Conservation (phyloP, 1,140 invertebrate genomes). For the Homarus americanus region DNA sequence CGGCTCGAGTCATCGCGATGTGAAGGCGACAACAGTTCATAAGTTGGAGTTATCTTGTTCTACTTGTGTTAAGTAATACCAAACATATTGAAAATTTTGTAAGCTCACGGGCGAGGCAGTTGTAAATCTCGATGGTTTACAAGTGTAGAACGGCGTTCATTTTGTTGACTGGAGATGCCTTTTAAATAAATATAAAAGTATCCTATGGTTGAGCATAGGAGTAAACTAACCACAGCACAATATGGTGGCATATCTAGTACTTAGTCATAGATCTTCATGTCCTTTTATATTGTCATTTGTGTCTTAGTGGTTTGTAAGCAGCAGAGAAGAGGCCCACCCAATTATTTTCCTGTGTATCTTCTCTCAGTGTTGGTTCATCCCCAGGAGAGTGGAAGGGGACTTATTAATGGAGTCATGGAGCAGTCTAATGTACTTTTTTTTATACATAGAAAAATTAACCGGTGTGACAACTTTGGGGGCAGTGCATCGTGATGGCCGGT, state of each 20-base stretch:
- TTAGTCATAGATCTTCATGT: slow-evolving; percentile 54
- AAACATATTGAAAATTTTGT: slow-evolving; percentile 15
- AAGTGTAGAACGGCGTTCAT: slow-evolving; percentile 30
- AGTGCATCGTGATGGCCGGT: slow-evolving; percentile 3
- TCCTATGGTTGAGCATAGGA: slow-evolving; percentile 34
- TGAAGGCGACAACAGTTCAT: not conserved
- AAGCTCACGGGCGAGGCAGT: slow-evolving; percentile 1
- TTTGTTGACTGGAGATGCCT: slow-evolving; percentile 54
- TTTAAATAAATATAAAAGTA: slow-evolving; percentile 49
- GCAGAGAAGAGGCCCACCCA: slow-evolving; percentile 51
- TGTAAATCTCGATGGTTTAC: slow-evolving; percentile 10
- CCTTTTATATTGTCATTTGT: slow-evolving; percentile 56
- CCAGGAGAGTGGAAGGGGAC: slow-evolving; percentile 21
- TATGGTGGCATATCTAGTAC: slow-evolving; percentile 61
- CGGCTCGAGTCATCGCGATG: no score
- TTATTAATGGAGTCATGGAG: slow-evolving; percentile 27
- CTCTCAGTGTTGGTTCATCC: slow-evolving; percentile 46
- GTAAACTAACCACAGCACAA: slow-evolving; percentile 48
- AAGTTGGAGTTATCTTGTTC: not conserved
- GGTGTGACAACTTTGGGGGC: slow-evolving; percentile 1
- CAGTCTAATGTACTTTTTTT: slow-evolving; percentile 6
- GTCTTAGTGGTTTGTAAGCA: slow-evolving; percentile 55
- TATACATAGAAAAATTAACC: slow-evolving; percentile 1
- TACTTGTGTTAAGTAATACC: not conserved
- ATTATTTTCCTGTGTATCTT: slow-evolving; percentile 39